phyloP scores from a whole-genome alignment of 2,797 vertebrate genomes.

The Myiotriccus ornatus region DNA sequence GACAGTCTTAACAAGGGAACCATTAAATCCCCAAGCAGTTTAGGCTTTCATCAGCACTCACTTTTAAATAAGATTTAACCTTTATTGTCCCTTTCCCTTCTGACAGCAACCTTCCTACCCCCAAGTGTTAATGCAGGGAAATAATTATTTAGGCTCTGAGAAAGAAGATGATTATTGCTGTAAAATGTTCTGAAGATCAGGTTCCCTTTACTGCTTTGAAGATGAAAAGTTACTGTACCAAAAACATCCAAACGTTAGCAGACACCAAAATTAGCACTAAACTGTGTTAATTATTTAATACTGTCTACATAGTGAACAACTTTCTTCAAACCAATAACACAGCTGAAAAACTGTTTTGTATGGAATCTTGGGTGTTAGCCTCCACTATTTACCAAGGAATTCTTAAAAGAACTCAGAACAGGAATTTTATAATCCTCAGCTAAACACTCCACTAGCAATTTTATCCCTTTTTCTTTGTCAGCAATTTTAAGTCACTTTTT shows the following conservation, averaged over 20 bases:
- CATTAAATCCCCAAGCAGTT: neutral
- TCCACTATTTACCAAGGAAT: neutral
- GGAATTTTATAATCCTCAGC: neutral
- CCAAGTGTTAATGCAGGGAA: neutral
- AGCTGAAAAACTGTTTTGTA: neutral
- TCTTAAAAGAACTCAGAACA: neutral
- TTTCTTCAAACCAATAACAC: neutral
- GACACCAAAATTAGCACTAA: constrained; percentile 21
- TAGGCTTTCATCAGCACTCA: neutral
- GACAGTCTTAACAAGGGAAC: neutral
- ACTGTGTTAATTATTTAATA: constrained; percentile 22
- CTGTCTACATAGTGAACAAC: neutral
- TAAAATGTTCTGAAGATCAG: neutral
- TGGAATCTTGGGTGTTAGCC: neutral
- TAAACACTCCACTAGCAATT: neutral
- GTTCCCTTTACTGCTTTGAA: neutral
- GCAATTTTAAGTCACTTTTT: neutral
- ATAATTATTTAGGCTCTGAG: neutral
- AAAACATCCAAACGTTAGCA: constrained; percentile 4
- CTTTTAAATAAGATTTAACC: neutral
- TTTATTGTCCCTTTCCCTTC: neutral
- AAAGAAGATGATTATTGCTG: neutral
- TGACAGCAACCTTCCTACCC: neutral
- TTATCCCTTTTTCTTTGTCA: neutral
- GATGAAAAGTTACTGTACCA: neutral